Evolutionary conservation across 2,888 invertebrate genomes (phyloP).

Genomic region (Chirona hameri): DNA sequence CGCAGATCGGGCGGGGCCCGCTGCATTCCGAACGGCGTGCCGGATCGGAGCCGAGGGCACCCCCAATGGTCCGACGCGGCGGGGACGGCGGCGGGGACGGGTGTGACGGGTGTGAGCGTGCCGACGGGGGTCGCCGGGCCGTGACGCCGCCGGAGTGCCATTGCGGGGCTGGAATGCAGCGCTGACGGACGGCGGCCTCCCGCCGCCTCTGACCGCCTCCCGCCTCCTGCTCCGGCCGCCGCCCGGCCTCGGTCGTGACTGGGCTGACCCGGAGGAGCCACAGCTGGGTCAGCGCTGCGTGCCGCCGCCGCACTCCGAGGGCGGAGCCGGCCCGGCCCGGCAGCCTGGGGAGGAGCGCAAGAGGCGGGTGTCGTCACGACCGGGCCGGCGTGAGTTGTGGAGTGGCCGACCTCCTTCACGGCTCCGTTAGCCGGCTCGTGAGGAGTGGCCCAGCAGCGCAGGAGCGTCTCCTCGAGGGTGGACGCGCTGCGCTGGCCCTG

Average conservation of each 20-base stretch:
- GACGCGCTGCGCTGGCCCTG: no score
- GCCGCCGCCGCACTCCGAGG: not conserved
- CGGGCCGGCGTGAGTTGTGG: no score
- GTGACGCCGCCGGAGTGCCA: not conserved
- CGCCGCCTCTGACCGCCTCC: not conserved
- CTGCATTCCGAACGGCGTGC: not conserved
- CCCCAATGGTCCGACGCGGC: no score
- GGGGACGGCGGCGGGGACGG: not conserved
- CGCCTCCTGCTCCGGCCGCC: not conserved
- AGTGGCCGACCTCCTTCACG: no score
- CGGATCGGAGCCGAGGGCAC: not conserved
- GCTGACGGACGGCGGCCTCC: constrained; percentile 1
- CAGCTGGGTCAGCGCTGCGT: not conserved
- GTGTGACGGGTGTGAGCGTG: not conserved
- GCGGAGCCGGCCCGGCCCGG: not conserved
- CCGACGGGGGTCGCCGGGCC: not conserved
- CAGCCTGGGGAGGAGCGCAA: not conserved
- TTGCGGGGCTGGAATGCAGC: not conserved
- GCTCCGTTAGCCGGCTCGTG: no score
- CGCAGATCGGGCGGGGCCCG: not conserved
- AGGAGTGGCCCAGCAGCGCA: no score
- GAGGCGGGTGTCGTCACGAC: no score
- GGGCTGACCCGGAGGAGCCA: not conserved
- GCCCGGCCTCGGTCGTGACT: not conserved
- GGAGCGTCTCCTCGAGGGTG: no score